phyloP scores from a whole-genome alignment of 2,113 vertebrate genomes.

The Phalacrocorax carbo region DNA sequence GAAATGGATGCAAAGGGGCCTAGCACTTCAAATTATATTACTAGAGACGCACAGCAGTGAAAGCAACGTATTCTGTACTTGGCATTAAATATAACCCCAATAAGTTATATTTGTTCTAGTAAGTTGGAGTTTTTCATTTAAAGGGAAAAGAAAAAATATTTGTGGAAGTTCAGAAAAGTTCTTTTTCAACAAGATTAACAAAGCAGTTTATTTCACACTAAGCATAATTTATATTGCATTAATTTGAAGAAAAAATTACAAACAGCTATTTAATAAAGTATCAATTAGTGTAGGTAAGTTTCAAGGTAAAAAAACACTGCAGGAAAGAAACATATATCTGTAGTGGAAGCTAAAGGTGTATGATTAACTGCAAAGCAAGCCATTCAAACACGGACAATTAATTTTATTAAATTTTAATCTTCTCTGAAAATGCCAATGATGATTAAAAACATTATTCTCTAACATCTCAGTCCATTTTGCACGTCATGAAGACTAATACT shows the following conservation, averaged over 20 bases:
- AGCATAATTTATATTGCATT: not conserved
- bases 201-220: not conserved
- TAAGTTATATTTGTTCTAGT: constrained; percentile 23
- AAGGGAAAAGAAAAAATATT: not conserved
- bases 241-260: constrained; percentile 21
- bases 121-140: not conserved
- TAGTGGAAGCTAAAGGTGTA: constrained; percentile 36
- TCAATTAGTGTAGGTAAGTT: constrained; percentile 5
- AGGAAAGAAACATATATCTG: not conserved
- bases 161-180: not conserved
- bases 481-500: constrained; percentile 57
- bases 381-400: constrained; percentile 70
- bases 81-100: constrained; percentile 56
- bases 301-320: not conserved
- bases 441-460: constrained; percentile 75
- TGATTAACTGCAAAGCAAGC: constrained; percentile 69
- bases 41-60: constrained; percentile 66
- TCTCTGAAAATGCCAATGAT: constrained; percentile 69
- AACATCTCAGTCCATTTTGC: constrained; percentile 52
- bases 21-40: constrained; percentile 82
- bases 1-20: constrained; percentile 82
- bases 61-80: constrained; percentile 60
- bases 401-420: constrained; percentile 75
- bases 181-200: not conserved
- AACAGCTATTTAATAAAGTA: constrained; percentile 16